Base-by-base conservation (phyloP, 1,140 invertebrate genomes). In the Calosoma granatense region DNA sequence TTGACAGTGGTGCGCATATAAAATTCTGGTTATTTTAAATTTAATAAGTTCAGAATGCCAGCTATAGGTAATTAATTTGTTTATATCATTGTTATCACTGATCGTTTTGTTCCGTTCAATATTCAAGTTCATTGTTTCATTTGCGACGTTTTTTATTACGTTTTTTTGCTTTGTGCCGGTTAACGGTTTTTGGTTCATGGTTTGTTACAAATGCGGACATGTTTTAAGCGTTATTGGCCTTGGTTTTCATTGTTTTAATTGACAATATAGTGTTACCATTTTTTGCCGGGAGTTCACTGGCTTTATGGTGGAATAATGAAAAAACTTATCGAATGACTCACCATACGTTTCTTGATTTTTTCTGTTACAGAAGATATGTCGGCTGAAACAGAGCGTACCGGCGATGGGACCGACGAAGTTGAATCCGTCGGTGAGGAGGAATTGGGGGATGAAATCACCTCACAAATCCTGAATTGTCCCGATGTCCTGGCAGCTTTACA, bases 391-490 rank as follows among this genome's bases (percentile, higher is more conserved):
- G 56, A 62, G 21, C 67, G 70, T 54, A 53, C 60, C 36, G 69
- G 67, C 55, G 68, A 70, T 57, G 65, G 64, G 30, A 57, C 60
- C 51, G 67, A 70, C 41, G 69, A 70, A 17, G 23, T 65, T 19
- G 69, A 70, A 56, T 66, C 61, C 30, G 58, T 61, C 1, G 68
- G 68, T 20, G 70, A 72, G 39, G 70, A 72, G 59, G 66, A 69
- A 43, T 56, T 60, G 23, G 59, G 55, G 4, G 60, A 65, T 11
- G 63, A 67, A 20, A 58, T 59, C 15, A 54, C 61, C 1, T 63
- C 64, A 51, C 66, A 60, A 55, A 60, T 65, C 11, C 39, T 68
- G 6, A 63, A 65, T 26, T 68, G 67, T 51, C 64, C 67, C 14
- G 64, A 66, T 26, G 62, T 70, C 1, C 41, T 69, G 22, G 63